phyloP scores from a whole-genome alignment of 2,113 vertebrate species.

The Argyrosomus japonicus region DNA sequence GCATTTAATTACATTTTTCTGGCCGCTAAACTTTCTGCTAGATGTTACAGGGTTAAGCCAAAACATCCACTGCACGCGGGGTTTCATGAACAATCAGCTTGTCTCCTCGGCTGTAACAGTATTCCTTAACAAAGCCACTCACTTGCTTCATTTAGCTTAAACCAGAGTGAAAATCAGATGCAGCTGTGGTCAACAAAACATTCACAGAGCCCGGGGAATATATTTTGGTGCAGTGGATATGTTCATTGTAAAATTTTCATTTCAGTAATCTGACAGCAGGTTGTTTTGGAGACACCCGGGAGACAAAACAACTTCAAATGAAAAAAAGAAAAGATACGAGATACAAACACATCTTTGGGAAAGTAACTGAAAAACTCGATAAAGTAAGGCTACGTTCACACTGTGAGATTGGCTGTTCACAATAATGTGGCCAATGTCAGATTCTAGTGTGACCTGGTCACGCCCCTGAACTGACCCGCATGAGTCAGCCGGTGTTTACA shows the following conservation, averaged over 20 bases:
- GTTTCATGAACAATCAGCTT: neutral
- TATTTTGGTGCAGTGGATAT: neutral
- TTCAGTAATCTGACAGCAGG: neutral
- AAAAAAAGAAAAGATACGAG: neutral
- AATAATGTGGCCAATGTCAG: too few species aligned
- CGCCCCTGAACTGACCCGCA: too few species aligned
- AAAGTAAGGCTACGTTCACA: neutral
- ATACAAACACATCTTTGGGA: neutral
- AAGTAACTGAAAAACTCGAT: neutral
- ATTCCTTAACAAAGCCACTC: neutral
- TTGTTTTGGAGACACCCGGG: neutral
- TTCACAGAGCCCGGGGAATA: neutral
- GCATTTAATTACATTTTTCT: neutral
- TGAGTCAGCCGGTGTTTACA: too few species aligned
- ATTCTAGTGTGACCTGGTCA: too few species aligned
- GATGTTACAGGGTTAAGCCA: neutral
- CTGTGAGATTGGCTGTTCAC: too few species aligned
- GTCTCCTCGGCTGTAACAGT: neutral
- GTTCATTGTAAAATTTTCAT: constrained; percentile 9
- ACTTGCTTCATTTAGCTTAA: constrained; percentile 20
- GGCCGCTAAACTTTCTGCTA: too few species aligned
- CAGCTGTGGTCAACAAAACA: constrained; percentile 43
- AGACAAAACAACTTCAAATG: neutral
- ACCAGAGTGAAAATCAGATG: constrained; percentile 28
- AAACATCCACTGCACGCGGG: neutral